Evolutionary conservation across 2,797 vertebrate genomes (phyloP), one percentile per base, ranked within the genome.

Genomic region (Cossypha heuglini): DNA sequence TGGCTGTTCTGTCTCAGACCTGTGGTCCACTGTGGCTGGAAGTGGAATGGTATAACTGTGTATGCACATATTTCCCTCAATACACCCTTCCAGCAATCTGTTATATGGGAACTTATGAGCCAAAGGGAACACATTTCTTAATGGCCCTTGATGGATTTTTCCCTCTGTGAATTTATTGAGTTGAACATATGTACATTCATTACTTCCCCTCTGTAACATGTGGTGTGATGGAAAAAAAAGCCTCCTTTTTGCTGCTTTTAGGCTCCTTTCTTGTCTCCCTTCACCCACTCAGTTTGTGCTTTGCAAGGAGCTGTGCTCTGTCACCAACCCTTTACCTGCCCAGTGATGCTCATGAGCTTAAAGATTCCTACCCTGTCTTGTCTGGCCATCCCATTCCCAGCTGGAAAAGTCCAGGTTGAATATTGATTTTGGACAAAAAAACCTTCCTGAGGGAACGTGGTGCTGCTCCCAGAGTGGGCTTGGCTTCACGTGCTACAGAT

Each of bases 71-170:
- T 86, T 86, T 90, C 74, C 87, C 38, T 66, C 4, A 1, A 12
- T 76, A 37, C 17, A 79, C 76, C 48, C 74, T 95, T 76, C 59
- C 88, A 93, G 67, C 71, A 79, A 85, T 89, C 71, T 73, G 28
- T 93, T 87, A 73, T 63, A 33, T 22, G 49, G 93, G 67, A 95
- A 73, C 58, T 79, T 62, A 22, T 2, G 80, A 94, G 80, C 94
- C 88, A 92, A 94, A 84, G 52, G 84, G 92, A 96, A 63, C 63
- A 76, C 48, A 73, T 73, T 91, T 91, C 59, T 92, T 95, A 94
- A 91, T 87, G 91, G 67, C 28, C 80, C 86, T 89, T 89, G 95
- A 89, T 96, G 71, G 84, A 68, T 93, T 91, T 93, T 66, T 75
- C 54, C 86, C 71, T 82, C 80, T 82, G 62, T 79, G 84, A 92